Conservation (phyloP, 2,113 vertebrate genomes). For the Ceuthmochares aereus region DNA sequence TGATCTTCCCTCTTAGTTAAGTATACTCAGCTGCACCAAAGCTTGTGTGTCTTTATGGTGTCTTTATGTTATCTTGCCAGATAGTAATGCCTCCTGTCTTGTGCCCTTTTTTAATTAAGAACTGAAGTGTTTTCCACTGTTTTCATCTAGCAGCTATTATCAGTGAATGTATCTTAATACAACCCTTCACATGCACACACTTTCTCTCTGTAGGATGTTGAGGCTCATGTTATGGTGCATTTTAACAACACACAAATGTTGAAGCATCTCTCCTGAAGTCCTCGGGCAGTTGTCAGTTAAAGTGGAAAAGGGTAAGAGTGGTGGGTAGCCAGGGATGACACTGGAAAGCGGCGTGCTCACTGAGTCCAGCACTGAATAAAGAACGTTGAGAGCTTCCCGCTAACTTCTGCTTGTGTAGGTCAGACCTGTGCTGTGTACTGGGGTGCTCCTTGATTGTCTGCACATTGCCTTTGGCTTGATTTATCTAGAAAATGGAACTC, state of each 20-base stretch:
- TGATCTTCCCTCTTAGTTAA: background rate
- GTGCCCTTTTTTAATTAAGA: background rate
- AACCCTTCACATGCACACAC: no score
- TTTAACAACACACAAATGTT: background rate
- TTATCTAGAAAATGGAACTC: background rate
- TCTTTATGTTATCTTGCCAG: background rate
- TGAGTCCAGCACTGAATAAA: fast-evolving
- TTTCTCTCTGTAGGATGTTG: background rate
- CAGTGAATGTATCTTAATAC: background rate
- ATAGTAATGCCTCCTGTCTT: background rate
- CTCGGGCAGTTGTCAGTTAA: background rate
- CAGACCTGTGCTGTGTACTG: background rate
- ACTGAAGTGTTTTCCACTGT: background rate
- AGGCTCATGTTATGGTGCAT: background rate
- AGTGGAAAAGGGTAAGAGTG: background rate
- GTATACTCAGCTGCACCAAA: background rate
- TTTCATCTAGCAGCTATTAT: background rate
- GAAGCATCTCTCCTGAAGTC: background rate
- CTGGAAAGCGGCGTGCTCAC: fast-evolving
- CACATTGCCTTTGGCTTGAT: background rate
- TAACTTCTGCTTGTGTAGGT: fast-evolving
- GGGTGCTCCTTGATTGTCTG: background rate
- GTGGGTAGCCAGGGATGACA: background rate
- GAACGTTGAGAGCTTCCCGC: background rate
- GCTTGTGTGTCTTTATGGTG: background rate